Percentiles rank a stretch among this genome's conserved stretches.
Evolutionary conservation across 2,113 vertebrate genomes (phyloP).

Genomic region (Xyrauchen texanus): DNA sequence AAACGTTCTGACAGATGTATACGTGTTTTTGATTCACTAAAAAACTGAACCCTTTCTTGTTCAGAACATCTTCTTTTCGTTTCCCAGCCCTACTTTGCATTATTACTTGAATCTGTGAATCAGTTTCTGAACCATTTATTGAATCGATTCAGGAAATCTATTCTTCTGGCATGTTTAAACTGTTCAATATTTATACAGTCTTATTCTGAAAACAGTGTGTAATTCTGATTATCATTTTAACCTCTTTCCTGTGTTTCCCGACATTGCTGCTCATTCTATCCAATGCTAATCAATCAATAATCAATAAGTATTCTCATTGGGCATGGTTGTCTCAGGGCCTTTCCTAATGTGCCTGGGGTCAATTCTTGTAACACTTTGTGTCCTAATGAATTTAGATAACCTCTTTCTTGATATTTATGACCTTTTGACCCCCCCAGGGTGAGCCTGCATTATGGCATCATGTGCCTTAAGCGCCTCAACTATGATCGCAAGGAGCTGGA

Average conservation of each 20-base stretch:
- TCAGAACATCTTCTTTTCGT: too few relatives aligned
- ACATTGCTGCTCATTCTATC: neutral
- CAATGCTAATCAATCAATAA: constrained; percentile 15
- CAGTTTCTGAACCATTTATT: too few relatives aligned
- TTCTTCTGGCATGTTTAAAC: too few relatives aligned
- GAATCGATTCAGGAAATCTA: too few relatives aligned
- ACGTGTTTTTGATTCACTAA: too few relatives aligned
- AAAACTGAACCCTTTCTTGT: too few relatives aligned
- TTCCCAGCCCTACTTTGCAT: too few relatives aligned
- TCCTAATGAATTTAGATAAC: constrained; percentile 45
- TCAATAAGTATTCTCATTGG: neutral
- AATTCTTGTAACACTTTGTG: constrained; percentile 18
- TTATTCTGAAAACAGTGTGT: neutral
- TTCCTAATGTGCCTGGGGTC: constrained; percentile 41
- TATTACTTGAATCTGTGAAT: too few relatives aligned
- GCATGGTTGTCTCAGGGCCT: constrained; percentile 56
- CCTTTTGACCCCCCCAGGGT: constrained; percentile 75
- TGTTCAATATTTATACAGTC: neutral
- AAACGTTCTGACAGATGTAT: too few relatives aligned
- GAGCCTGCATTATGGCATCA: constrained; percentile 92
- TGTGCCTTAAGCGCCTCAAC: constrained; percentile 92
- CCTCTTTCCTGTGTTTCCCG: neutral
- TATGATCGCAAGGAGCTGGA: constrained; percentile 93
- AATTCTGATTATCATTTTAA: neutral
- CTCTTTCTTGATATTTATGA: constrained; percentile 38